Base-by-base conservation (phyloP, 2,113 vertebrate genomes). In the Eonycteris spelaea region DNA sequence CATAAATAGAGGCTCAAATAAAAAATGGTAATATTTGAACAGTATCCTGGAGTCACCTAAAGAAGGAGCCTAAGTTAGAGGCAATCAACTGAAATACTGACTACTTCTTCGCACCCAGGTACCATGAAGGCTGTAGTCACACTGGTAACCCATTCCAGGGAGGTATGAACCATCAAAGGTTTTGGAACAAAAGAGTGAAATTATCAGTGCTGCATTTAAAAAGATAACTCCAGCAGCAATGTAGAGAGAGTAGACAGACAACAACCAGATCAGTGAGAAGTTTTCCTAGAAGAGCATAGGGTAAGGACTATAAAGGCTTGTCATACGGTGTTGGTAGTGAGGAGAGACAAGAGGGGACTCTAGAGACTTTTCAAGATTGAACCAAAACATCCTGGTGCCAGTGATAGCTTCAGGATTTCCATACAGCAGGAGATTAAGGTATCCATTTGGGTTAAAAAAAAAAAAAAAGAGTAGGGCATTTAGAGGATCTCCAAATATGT, bases 31-130 rank as follows among this genome's bases (percentile, higher is more conserved):
- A 65, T 38, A 53, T 79, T 30, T 77, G 78, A 86, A 51, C 48
- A 84, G 53, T 57, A 79, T 12, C 35, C n/a, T 93, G 24, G 78
- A 61, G 77, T 85, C 55, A 77, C 28, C 82, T 38, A 61, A 74
- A 94, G 33, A 40, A 94, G 53, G 21, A 83, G 26, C n/a, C 91
- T 96, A 53, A 91, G 45, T n/a, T 91, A 70, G 51, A 94, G 28
- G 63, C 18, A 63, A 35, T 79, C 48, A 82, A 65, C 35, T 63
- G 18, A 40, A 43, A 7, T 79, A 74, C 70, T 79, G 30, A 22
- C 38, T 74, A 83, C 40, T 86, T 59, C 75, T 85, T 67, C n/a
- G 26, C 40, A 79, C 40, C 40, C 7, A 30, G 22, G 24, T 61
- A 33, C 12, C 59, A n/a, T 1, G 9, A 45, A 82, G n/a, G 13